phyloP scores from a whole-genome alignment of 2,113 vertebrate genomes.

The Myotis davidii region DNA sequence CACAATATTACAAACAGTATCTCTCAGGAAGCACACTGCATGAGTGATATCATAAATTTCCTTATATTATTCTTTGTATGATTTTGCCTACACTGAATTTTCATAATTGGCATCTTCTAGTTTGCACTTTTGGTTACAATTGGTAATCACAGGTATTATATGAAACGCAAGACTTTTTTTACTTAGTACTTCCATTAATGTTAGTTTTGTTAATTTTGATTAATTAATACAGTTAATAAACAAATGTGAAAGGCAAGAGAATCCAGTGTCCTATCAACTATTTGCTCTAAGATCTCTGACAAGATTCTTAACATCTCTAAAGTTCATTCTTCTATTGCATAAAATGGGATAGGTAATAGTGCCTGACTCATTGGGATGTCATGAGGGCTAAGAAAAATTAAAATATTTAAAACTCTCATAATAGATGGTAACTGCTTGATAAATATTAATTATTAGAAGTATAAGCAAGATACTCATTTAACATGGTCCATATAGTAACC shows the following conservation, averaged over 20 bases:
- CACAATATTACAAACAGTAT: not conserved
- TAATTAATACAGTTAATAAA: slow-evolving; percentile 10
- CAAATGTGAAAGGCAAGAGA: not conserved
- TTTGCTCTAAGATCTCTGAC: not conserved
- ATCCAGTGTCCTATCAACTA: not conserved
- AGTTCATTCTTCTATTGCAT: not conserved
- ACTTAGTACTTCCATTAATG: not conserved
- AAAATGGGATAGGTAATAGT: not conserved
- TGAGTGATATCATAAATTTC: not conserved
- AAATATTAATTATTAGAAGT: not conserved
- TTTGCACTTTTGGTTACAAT: not conserved
- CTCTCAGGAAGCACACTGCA: not conserved
- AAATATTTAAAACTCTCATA: slow-evolving; percentile 9
- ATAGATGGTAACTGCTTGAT: not conserved
- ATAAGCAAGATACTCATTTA: not conserved
- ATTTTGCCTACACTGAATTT: not conserved
- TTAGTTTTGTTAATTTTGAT: slow-evolving; percentile 17
- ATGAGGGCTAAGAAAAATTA: not conserved
- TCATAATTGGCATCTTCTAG: not conserved
- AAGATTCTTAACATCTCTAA: not conserved
- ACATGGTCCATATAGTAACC: not conserved
- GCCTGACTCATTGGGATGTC: not conserved
- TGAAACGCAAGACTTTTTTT: not conserved
- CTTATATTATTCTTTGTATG: not conserved
- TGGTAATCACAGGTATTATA: not conserved